Evolutionary conservation across 2,113 vertebrate species (phyloP).

Genomic region (Thermophis baileyi): DNA sequence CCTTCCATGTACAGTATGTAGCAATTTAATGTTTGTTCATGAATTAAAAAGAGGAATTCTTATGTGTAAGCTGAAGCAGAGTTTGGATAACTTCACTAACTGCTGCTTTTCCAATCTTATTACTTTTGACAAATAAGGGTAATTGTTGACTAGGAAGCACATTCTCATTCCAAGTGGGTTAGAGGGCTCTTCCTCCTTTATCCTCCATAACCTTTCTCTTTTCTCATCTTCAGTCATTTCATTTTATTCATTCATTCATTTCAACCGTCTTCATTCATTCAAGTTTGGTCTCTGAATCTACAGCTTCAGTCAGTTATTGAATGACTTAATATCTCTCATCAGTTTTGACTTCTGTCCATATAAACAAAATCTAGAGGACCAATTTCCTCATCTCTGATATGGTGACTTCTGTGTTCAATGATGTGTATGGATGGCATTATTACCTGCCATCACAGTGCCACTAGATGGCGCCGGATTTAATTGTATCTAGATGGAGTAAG

Average conservation of each 20-base stretch:
- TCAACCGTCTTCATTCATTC: not conserved
- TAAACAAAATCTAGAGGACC: not conserved
- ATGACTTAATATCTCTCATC: not conserved
- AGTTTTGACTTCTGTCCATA: not conserved
- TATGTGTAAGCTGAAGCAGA: not conserved
- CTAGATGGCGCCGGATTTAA: not conserved
- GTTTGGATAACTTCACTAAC: not conserved
- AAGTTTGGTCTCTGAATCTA: not conserved
- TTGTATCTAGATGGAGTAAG: not conserved
- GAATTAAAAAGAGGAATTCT: not conserved
- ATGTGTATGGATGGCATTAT: not conserved
- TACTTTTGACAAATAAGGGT: not conserved
- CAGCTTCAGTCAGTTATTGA: not conserved
- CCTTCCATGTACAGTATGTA: not conserved
- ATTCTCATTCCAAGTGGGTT: not conserved
- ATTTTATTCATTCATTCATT: not conserved
- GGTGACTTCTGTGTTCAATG: not conserved
- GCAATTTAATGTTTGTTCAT: not conserved
- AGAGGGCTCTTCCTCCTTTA: not conserved
- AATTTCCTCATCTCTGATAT: not conserved
- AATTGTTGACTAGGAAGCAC: not conserved
- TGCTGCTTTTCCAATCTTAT: not conserved
- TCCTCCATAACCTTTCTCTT: not conserved
- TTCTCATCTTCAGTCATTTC: not conserved
- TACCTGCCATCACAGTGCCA: not conserved